A percentile compares a stretch with the other conserved stretches of the same genome.
phyloP scores from a whole-genome alignment of 2,888 invertebrate genomes.

The Eristalinus aeneus region DNA sequence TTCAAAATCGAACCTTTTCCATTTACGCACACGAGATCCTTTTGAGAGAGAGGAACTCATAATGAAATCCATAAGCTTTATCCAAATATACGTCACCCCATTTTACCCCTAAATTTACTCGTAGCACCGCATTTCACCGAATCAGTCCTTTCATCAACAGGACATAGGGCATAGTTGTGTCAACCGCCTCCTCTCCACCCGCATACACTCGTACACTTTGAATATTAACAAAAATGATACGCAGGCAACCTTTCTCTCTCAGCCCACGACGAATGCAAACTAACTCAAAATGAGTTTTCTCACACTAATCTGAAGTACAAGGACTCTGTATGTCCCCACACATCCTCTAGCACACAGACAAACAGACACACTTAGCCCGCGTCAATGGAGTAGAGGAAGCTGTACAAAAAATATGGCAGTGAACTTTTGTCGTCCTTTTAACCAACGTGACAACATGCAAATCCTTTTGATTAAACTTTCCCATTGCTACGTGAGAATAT shows the following conservation, averaged over 20 bases:
- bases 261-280: constrained; percentile 31
- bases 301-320: constrained; percentile 64
- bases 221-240: constrained; percentile 59
- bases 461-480: constrained; percentile 70
- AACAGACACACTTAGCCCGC: not conserved
- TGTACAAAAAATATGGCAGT: constrained; percentile 11
- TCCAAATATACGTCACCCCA: constrained; percentile 17
- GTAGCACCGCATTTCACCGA: constrained; percentile 17
- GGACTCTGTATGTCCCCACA: constrained; percentile 7
- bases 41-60: constrained; percentile 18
- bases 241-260: constrained; percentile 34
- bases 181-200: constrained; percentile 31
- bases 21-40: constrained; percentile 40
- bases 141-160: constrained; percentile 38
- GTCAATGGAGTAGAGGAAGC: not conserved
- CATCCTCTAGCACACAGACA: constrained; percentile 11
- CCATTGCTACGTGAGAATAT: constrained; percentile 69
- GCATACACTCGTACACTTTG: not conserved
- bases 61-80: constrained; percentile 40
- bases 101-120: constrained; percentile 32
- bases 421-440: constrained; percentile 57
- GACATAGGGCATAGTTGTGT: constrained; percentile 21
- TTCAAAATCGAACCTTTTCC: constrained; percentile 36
- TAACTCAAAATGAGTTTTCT: constrained; percentile 59
- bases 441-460: constrained; percentile 70